Percentiles rank a stretch among this genome's conserved stretches.
Conservation (phyloP, 2,888 invertebrate species). For the Eupsilia transversa region DNA sequence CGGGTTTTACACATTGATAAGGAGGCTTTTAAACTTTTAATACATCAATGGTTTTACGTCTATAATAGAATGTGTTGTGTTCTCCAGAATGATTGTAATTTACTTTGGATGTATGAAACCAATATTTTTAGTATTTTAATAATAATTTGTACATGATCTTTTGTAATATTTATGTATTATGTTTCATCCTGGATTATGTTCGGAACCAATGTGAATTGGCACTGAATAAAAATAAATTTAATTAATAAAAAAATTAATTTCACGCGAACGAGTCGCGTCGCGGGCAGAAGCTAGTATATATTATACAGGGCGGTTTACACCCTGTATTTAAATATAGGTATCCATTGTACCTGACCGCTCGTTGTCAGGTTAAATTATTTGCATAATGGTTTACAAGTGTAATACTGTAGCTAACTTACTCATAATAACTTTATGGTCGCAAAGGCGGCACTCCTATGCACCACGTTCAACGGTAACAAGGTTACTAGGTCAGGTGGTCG, state of each 20-base stretch:
- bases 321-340: not conserved
- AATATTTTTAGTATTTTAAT: too few species aligned
- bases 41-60: not conserved
- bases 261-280: not conserved
- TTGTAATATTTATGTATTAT: too few species aligned
- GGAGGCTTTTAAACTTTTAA: too few species aligned
- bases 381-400: not conserved
- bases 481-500: slow-evolving; percentile 54
- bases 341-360: not conserved
- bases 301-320: not conserved
- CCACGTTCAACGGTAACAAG: slow-evolving; percentile 27
- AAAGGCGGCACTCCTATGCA: slow-evolving; percentile 43
- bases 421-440: not conserved
- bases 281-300: not conserved
- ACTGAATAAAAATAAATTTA: too few species aligned
- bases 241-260: not conserved
- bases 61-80: not conserved
- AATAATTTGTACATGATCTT: too few species aligned
- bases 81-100: too few species aligned
- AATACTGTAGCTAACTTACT: not conserved
- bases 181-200: too few species aligned
- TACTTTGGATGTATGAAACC: too few species aligned
- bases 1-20: too few species aligned
- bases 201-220: too few species aligned
- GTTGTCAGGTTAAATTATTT: not conserved